Evolutionary conservation across 2,888 invertebrate species (phyloP), one percentile per base, ranked within the genome.

Genomic region (Ochropacha duplaris): DNA sequence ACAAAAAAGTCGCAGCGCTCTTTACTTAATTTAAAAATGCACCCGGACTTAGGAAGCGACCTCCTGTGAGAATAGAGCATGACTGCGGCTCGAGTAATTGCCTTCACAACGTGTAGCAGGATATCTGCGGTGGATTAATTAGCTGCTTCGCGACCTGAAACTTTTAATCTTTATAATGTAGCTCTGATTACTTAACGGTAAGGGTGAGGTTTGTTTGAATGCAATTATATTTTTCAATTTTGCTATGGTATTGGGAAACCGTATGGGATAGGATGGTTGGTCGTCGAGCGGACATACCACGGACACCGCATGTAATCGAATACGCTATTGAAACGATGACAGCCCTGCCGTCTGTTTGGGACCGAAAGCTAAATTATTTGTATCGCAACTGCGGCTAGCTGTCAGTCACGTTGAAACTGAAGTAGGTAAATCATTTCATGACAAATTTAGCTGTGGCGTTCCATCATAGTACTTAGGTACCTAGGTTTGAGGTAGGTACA

Each of bases 301-400:
- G 77, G 76, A 76, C 60, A 68, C 85, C 83, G 75, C 84, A 78
- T 82, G 83, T 82, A 84, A 88, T 87, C 81, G 84, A 87, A 86
- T 82, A 71, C 73, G 69, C 68, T 78, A 83, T 83, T 76, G 81
- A 69, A 74, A 66, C 76, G 78, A 81, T 74, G 76, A 74, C 78
- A 69, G 68, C 66, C 70, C 69, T 72, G 60, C 56, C 61, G 71
- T 78, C 71, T 74, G 72, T 73, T 65, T 73, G 71, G 65, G 66
- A 71, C 64, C 65, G 65, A 79, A 83, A 80, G 74, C 75, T 76
- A 79, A 79, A 77, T 81, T 75, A 79, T 82, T 83, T 74, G 70
- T 74, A 57, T 66, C 59, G 65, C 64, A 62, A 54, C 60, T 62
- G 62, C 56, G 64, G 65, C 73, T 62, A 54, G 22, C 61, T 65